Evolutionary conservation across 1,140 invertebrate genomes (phyloP), one percentile per base, ranked within the genome.

Genomic region (Charaxes varanes): DNA sequence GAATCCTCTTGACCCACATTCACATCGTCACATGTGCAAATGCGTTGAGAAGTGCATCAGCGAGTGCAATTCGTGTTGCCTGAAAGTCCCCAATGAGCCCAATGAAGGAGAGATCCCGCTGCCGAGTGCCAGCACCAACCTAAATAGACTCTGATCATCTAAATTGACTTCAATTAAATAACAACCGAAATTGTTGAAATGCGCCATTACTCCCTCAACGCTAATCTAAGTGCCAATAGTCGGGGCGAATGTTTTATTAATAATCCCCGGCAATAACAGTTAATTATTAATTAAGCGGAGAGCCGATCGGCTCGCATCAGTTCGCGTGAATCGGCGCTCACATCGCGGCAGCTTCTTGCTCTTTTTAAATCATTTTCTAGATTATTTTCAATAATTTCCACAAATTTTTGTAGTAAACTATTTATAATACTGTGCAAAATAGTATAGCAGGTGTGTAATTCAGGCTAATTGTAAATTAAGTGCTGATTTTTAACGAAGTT

Each of bases 91-190:
- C 79, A 83, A 83, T 83, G 73, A 83, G 68, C 79, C 79, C 79
- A 83, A 83, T 83, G 79, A 83, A 83, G 79, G 68, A 80, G 79
- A 76, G 72, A 80, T 80, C 79, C 73, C 76, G 66, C 57, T 72
- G 70, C 60, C 76, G 76, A 78, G 66, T 68, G 72, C 71, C 76
- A 80, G 74, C 79, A 79, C 72, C 79, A 83, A 83, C 79, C 79
- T 83, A 83, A 83, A 83, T 83, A 83, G 79, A 83, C 73, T 83
- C 76, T 83, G 79, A 83, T 83, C 79, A 80, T 83, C 76, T 83
- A 83, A 83, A 83, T 83, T 83, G 79, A 83, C 79, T 83, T 83
- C 79, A 83, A 83, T 83, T 83, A 83, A 83, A 83, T 83, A 83
- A 83, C 79, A 83, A 83, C 78, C 78, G 76, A 83, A 83, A 80